phyloP scores from a whole-genome alignment of 2,888 invertebrate genomes.

The Lumbricus terrestris region DNA sequence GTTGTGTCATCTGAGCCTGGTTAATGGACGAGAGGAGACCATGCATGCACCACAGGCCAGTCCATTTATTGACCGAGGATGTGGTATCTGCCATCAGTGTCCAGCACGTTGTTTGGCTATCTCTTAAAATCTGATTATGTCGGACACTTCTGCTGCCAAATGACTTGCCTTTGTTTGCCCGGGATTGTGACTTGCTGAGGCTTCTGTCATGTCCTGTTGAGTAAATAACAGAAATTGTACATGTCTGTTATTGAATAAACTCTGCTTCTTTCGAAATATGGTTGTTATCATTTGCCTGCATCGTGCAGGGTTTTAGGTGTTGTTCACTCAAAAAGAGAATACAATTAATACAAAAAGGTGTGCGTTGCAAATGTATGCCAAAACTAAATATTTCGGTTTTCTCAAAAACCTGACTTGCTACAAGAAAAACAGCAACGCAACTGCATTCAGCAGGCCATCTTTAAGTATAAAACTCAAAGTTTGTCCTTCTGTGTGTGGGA shows the following conservation, averaged over 20 bases:
- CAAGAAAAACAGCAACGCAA: no score
- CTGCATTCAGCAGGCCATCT: no score
- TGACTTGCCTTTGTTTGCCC: background rate
- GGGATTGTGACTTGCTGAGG: background rate
- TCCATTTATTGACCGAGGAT: background rate
- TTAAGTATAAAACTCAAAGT: no score
- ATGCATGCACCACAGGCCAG: background rate
- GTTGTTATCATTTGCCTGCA: background rate
- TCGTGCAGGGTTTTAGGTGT: background rate
- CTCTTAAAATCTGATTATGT: background rate
- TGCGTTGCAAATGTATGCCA: no score
- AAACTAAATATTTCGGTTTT: no score
- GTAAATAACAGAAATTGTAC: background rate
- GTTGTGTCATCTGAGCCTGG: background rate
- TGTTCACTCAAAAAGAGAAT: background rate
- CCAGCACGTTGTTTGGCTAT: background rate
- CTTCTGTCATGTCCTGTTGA: background rate
- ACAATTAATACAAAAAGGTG: no score
- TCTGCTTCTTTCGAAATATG: background rate
- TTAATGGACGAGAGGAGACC: background rate
- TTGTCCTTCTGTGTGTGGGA: no score
- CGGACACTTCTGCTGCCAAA: background rate
- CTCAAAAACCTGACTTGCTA: no score
- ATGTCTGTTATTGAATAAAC: background rate
- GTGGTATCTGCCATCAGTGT: background rate